Conservation (phyloP, 2,797 vertebrate species). For the Tauraco hartlaubi region DNA sequence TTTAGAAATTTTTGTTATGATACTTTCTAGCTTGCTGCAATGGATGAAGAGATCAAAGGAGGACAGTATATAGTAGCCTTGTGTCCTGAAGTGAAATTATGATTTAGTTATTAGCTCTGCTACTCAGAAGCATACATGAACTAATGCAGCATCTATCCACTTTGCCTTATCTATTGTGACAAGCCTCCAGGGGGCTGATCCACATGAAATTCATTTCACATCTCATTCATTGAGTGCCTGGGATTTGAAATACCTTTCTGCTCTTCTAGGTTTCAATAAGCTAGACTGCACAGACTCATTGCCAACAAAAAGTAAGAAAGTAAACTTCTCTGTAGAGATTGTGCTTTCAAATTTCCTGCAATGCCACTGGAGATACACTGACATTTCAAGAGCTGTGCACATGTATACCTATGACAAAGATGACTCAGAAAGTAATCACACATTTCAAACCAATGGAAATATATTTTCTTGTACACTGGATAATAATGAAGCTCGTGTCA, state of each 20-base stretch:
- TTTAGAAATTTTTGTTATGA: constrained; percentile 32
- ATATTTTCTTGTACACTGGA: not conserved
- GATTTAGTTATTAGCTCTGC: constrained; percentile 78
- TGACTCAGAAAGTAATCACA: not conserved
- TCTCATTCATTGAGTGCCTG: constrained; percentile 75
- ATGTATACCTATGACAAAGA: constrained; percentile 15
- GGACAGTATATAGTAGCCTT: constrained; percentile 48
- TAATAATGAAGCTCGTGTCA: not conserved
- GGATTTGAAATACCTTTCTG: constrained; percentile 78
- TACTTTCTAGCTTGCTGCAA: constrained; percentile 17
- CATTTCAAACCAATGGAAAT: constrained; percentile 2
- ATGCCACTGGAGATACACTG: constrained; percentile 19
- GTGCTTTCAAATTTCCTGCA: constrained; percentile 21
- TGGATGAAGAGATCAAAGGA: constrained; percentile 71
- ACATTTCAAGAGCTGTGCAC: constrained; percentile 32
- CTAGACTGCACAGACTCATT: constrained; percentile 32
- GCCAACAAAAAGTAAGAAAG: constrained; percentile 63
- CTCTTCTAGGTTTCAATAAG: constrained; percentile 71
- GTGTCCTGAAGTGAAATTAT: constrained; percentile 77
- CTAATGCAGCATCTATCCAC: constrained; percentile 63
- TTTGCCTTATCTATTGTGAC: constrained; percentile 81
- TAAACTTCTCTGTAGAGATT: constrained; percentile 7
- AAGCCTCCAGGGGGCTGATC: constrained; percentile 67
- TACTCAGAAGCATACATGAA: constrained; percentile 69
- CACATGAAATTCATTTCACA: constrained; percentile 76